A percentile compares a stretch with the other conserved stretches of the same genome.
Conservation (phyloP, 2,888 invertebrate species). For the Iphiclides podalirius region DNA sequence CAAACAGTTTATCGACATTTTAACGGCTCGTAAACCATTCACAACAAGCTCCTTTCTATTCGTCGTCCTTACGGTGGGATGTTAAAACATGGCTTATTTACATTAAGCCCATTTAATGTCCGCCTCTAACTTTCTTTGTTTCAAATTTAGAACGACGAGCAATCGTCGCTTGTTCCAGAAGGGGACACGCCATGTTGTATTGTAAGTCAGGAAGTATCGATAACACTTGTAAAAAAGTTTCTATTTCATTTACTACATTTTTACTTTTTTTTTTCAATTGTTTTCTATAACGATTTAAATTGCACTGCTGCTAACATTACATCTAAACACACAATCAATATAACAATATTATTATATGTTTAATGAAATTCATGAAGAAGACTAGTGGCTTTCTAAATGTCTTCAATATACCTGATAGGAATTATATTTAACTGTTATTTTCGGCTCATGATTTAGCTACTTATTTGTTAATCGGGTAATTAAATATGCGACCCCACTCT, state of each 20-base stretch:
- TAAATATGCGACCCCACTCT: slow-evolving; percentile 9
- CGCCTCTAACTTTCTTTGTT: slow-evolving; percentile 12
- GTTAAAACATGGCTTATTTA: slow-evolving; percentile 28
- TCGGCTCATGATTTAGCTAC: not conserved
- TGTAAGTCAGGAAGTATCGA: not conserved
- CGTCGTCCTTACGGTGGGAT: slow-evolving; percentile 40
- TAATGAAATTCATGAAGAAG: too few relatives aligned
- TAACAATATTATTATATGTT: too few relatives aligned
- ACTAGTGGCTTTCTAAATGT: too few relatives aligned
- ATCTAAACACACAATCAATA: too few relatives aligned
- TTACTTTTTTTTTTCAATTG: too few relatives aligned
- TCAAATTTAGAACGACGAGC: slow-evolving; percentile 3
- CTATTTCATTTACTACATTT: not conserved
- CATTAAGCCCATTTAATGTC: slow-evolving; percentile 19
- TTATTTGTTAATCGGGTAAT: not conserved
- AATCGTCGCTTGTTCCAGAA: not conserved
- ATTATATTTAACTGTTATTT: too few relatives aligned
- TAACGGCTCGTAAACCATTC: slow-evolving; percentile 65
- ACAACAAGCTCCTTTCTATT: slow-evolving; percentile 52
- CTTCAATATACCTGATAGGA: too few relatives aligned
- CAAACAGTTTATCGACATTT: slow-evolving; percentile 65
- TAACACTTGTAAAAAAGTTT: slow-evolving; percentile 3
- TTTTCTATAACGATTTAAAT: too few relatives aligned
- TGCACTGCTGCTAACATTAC: too few relatives aligned
- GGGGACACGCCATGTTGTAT: too few relatives aligned